Evolutionary conservation across 2,797 vertebrate species (phyloP).

Genomic region (Anas bahamensis): DNA sequence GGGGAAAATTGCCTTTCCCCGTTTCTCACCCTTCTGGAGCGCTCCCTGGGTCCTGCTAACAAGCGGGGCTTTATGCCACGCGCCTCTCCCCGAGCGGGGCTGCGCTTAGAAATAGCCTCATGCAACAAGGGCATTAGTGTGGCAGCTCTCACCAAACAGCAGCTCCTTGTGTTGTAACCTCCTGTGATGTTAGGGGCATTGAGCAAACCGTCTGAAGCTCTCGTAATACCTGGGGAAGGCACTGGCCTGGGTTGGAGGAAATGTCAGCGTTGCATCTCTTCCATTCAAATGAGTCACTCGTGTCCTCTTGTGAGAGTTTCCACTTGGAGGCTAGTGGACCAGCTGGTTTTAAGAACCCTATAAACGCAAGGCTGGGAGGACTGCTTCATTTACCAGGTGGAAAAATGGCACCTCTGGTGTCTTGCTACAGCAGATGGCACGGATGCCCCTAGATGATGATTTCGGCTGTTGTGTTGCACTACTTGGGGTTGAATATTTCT

Average conservation of each 20-base stretch:
- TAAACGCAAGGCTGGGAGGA: conserved; percentile 21
- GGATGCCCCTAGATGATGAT: neutral
- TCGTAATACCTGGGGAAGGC: conserved; percentile 45
- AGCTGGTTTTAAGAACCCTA: conserved; percentile 20
- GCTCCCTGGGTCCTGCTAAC: conserved; percentile 12
- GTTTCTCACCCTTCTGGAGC: neutral
- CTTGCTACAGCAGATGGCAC: neutral
- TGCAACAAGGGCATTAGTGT: conserved; percentile 59
- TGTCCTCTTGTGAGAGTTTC: conserved; percentile 21
- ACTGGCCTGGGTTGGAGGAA: conserved; percentile 22
- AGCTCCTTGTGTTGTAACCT: conserved; percentile 67
- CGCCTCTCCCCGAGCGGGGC: neutral
- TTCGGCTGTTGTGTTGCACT: neutral
- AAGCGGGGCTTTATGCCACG: conserved; percentile 39
- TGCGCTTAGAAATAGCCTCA: neutral
- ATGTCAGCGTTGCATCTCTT: conserved; percentile 19
- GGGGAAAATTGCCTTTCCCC: neutral
- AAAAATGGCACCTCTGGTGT: neutral
- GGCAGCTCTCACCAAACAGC: conserved; percentile 38
- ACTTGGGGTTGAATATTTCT: neutral
- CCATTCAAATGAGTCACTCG: conserved; percentile 42
- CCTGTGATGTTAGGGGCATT: conserved; percentile 42
- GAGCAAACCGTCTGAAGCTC: conserved; percentile 44
- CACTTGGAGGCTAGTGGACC: conserved; percentile 15
- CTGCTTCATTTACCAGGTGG: neutral